A percentile compares a stretch with the other conserved stretches of the same genome.
phyloP scores from a whole-genome alignment of 2,888 invertebrate genomes.

The Podabrus alpinus region DNA sequence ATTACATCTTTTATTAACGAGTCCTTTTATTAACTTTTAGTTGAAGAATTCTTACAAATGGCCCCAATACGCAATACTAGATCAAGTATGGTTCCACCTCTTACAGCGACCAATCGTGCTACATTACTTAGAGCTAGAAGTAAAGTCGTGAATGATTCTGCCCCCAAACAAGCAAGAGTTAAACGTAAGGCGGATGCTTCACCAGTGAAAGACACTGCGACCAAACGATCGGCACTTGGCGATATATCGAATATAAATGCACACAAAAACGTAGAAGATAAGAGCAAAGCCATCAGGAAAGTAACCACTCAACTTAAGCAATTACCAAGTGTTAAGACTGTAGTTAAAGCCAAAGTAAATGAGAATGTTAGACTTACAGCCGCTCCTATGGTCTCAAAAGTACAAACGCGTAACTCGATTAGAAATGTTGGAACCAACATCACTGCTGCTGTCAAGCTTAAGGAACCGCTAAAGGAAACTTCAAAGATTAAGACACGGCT shows the following conservation, averaged over 20 bases:
- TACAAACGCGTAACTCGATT: conserved; percentile 50
- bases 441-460: conserved; percentile 49
- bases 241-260: conserved; percentile 79
- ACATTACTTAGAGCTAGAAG: conserved; percentile 61
- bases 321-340: conserved; percentile 49
- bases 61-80: conserved; percentile 66
- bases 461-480: conserved; percentile 46
- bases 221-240: conserved; percentile 83
- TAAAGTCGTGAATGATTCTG: conserved; percentile 29
- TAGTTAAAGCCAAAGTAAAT: conserved; percentile 51
- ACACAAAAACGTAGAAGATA: conserved; percentile 35
- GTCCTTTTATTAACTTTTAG: not conserved
- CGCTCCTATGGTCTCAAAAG: conserved; percentile 43
- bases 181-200: conserved; percentile 85
- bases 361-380: conserved; percentile 50
- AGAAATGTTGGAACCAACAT: conserved; percentile 43
- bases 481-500: conserved; percentile 60
- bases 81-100: conserved; percentile 47
- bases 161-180: conserved; percentile 56
- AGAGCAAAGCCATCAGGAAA: conserved; percentile 53
- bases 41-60: conserved; percentile 55
- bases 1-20: not conserved
- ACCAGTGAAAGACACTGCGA: conserved; percentile 72
- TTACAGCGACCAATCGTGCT: conserved; percentile 58
- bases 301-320: conserved; percentile 53